phyloP scores from a whole-genome alignment of 2,797 vertebrate species.

The Alouatta caraya region DNA sequence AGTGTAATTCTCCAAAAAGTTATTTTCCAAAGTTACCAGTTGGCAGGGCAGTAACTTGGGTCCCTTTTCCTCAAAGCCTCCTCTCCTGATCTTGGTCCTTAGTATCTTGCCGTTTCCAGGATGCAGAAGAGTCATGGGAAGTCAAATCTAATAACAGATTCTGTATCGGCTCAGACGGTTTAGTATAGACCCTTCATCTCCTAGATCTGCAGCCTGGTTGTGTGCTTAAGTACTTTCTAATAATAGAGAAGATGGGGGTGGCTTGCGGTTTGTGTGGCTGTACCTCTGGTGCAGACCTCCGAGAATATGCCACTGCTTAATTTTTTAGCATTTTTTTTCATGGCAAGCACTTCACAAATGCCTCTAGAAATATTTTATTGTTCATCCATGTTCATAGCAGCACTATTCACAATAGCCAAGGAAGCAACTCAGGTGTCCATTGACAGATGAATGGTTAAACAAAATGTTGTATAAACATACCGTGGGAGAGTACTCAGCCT shows the following conservation, averaged over 20 bases:
- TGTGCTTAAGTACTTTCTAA: background rate
- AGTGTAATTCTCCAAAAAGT: background rate
- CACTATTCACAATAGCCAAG: background rate
- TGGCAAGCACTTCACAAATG: background rate
- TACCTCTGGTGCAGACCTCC: background rate
- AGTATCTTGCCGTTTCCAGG: background rate
- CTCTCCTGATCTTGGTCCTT: background rate
- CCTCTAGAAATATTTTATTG: background rate
- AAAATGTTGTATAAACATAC: background rate
- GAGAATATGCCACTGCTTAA: background rate
- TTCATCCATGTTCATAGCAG: background rate
- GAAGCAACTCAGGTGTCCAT: background rate
- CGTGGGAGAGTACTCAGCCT: background rate
- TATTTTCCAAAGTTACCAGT: background rate
- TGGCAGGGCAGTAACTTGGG: background rate
- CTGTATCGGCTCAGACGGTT: background rate
- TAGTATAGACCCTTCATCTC: background rate
- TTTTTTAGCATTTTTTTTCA: background rate
- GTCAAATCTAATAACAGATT: background rate
- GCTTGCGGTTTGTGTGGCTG: background rate
- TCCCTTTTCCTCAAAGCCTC: background rate
- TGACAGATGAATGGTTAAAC: background rate
- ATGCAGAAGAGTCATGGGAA: background rate
- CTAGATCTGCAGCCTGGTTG: background rate
- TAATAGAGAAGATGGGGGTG: background rate